These are phyloP conservation scores for Globodera rostochiensis DNA, from an alignment of 1,140 invertebrate genomes.

Conservation along the genomic window DNA sequence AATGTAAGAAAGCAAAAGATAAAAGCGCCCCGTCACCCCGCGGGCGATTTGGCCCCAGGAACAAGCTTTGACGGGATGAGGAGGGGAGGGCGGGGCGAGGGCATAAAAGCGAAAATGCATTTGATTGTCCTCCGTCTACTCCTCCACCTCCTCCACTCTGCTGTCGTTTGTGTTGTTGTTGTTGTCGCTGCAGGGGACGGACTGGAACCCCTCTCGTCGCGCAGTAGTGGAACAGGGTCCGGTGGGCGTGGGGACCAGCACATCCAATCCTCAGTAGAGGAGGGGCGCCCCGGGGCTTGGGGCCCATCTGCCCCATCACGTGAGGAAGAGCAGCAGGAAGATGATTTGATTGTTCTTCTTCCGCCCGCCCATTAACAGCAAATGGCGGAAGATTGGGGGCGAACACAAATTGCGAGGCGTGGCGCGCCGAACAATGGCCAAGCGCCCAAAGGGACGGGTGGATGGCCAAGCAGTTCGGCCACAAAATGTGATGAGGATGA, in stretches of 20 bases:
- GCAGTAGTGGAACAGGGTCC: too few species aligned
- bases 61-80: neutral
- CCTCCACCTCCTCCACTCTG: too few species aligned
- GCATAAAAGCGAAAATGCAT: neutral
- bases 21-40: neutral
- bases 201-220: neutral
- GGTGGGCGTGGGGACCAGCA: neutral
- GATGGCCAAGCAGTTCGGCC: neutral
- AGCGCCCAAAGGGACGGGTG: neutral
- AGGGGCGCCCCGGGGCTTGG: too few species aligned
- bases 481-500: neutral
- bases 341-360: neutral
- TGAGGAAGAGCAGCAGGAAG: neutral
- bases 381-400: neutral
- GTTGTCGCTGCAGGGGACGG: too few species aligned
- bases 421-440: too few species aligned
- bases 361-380: too few species aligned
- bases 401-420: too few species aligned
- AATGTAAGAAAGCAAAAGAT: neutral
- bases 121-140: neutral
- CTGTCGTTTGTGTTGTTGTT: neutral
- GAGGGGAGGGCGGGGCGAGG: neutral
- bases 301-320: neutral
- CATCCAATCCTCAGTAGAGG: neutral
- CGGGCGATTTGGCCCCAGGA: too few species aligned